Evolutionary conservation across 2,888 invertebrate genomes (phyloP).

Genomic region (Liposcelis brunnea): DNA sequence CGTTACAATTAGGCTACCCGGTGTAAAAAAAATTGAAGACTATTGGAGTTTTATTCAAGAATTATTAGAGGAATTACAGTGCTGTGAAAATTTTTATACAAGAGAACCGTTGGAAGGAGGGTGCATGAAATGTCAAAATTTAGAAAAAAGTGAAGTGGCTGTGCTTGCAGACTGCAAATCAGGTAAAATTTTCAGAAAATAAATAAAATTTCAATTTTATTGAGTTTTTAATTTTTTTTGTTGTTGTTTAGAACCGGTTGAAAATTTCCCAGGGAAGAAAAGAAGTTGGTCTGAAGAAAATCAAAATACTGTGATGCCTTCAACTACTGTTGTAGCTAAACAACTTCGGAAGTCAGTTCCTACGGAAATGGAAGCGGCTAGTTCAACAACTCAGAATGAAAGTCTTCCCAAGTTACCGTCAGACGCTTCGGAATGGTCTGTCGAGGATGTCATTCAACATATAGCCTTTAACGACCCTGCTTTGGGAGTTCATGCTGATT

Average conservation of each 20-base stretch:
- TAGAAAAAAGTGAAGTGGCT: no score
- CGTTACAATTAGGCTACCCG: slow-evolving; percentile 31
- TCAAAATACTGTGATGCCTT: no score
- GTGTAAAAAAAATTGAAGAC: slow-evolving; percentile 32
- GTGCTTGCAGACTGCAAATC: no score
- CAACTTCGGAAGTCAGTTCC: no score
- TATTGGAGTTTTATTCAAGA: slow-evolving; percentile 36
- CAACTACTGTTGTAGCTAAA: no score
- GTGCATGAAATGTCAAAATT: slow-evolving; percentile 21
- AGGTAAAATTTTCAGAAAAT: no score
- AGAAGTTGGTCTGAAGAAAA: no score
- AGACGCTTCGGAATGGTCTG: slow-evolving; percentile 70
- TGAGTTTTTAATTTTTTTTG: no score
- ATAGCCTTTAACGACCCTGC: slow-evolving; percentile 73
- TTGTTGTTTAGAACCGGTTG: no score
- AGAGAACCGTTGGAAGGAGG: slow-evolving; percentile 27
- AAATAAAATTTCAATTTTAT: no score
- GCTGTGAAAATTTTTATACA: slow-evolving; percentile 34
- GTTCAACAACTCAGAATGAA: slow-evolving; percentile 20
- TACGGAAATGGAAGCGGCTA: slow-evolving; percentile 18
- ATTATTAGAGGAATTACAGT: slow-evolving; percentile 34
- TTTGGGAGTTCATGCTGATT: slow-evolving; percentile 71
- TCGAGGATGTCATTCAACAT: slow-evolving; percentile 86
- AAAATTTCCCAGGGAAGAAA: no score
- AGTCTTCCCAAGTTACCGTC: slow-evolving; percentile 25